Base-by-base conservation (phyloP, 2,113 vertebrate genomes). In the Siphamia tubifer region DNA sequence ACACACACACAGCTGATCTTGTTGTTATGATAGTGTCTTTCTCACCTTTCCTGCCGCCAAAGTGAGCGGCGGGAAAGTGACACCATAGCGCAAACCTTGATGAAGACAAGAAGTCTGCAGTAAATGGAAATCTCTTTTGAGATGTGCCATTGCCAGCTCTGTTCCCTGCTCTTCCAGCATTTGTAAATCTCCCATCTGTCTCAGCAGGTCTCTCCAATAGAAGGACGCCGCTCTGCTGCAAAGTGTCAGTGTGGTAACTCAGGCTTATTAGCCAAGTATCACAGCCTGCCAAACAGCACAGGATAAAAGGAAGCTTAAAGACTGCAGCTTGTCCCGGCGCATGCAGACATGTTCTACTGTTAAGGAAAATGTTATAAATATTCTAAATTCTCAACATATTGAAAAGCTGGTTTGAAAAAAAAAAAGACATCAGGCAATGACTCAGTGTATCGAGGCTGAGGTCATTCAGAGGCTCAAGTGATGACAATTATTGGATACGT, bases 141-240 rank as follows among this genome's bases (percentile, higher is more conserved):
- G 48, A 68, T 74, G 40, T 36, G 55, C 67, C 70, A 21, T 15
- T 69, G 80, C 75, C 78, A 81, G 68, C 71, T 45, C 62, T 1
- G 6, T 64, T 67, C 42, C 15, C 21, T 54, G 63, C 55, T 83
- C 53, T 23, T 75, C 51, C 58, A 58, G 36, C 54, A 36, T 68
- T 75, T 53, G 60, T 54, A 56, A 75, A 68, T 68, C 38, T 65
- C 48, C 79, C 79, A 85, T 82, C 83, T 85, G 79, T 74, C 79
- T 82, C 60, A 27, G 15, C 65, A 77, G 79, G 76, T 74, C 61
- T 52, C 60, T 80, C 79, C 49, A 74, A 68, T 39, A 64, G 47
- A 58, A 77, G 58, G 45, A 77, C 25, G 71, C 23, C 54, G 51
- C 51, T 74, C 61, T 62, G 56, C 47, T 35, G 53, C 70, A 62